phyloP scores from a whole-genome alignment of 2,888 invertebrate genomes.

The Volucella zonaria region DNA sequence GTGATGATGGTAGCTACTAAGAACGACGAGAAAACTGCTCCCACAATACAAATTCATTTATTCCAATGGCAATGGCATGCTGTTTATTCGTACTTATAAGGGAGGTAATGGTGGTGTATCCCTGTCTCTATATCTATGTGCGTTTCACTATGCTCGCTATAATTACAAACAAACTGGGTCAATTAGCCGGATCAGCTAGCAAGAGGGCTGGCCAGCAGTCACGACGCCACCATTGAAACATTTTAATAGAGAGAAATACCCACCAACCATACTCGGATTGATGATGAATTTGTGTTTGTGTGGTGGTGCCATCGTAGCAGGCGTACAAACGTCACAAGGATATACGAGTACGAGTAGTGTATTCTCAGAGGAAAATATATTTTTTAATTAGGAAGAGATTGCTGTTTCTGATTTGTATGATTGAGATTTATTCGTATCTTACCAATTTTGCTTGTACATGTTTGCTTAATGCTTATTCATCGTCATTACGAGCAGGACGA shows the following conservation, averaged over 20 bases:
- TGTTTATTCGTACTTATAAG: neutral
- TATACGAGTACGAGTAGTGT: too few species aligned
- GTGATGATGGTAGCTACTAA: slow-evolving; percentile 2
- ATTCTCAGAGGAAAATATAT: slow-evolving; percentile 17
- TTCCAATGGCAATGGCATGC: slow-evolving; percentile 20
- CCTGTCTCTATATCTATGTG: neutral
- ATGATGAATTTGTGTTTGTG: slow-evolving; percentile 21
- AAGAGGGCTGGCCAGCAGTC: slow-evolving; percentile 11
- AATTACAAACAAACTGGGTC: slow-evolving; percentile 58
- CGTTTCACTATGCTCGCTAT: slow-evolving; percentile 29
- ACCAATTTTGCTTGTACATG: slow-evolving; percentile 8
- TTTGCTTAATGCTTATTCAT: slow-evolving; percentile 14
- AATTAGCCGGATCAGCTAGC: slow-evolving; percentile 56
- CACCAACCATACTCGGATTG: slow-evolving; percentile 14
- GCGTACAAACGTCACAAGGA: neutral
- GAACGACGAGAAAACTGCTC: neutral
- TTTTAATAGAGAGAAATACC: slow-evolving; percentile 12
- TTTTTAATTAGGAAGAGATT: slow-evolving; percentile 55
- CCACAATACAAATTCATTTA: slow-evolving; percentile 54
- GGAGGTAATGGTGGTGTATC: neutral
- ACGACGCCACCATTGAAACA: slow-evolving; percentile 35
- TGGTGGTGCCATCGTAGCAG: neutral
- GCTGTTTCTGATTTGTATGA: slow-evolving; percentile 39
- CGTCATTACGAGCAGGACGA: slow-evolving; percentile 22
- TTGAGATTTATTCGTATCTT: slow-evolving; percentile 29